Percentiles rank a stretch among this genome's conserved stretches.
Evolutionary conservation across 2,113 vertebrate species (phyloP).

Genomic region (Spea multiplicata): DNA sequence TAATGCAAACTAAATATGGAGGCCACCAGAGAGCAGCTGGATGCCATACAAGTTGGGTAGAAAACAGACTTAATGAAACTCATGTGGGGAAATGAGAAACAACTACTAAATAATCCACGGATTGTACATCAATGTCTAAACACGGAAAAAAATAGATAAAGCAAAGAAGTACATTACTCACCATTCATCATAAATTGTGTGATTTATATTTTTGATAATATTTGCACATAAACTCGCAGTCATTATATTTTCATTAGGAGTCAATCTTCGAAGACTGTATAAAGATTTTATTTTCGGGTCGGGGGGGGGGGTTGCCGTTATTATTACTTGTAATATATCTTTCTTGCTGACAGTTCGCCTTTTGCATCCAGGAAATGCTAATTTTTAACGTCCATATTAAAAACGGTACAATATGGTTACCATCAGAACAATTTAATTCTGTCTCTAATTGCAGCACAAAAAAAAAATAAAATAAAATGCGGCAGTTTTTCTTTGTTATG

Average conservation of each 20-base stretch:
- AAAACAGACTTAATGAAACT: slow-evolving; percentile 27
- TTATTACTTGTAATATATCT: slow-evolving; percentile 48
- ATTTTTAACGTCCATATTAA: slow-evolving; percentile 59
- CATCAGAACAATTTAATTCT: slow-evolving; percentile 70
- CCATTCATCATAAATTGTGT: slow-evolving; percentile 11
- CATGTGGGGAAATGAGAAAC: background rate
- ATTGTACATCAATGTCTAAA: background rate
- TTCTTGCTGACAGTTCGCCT: slow-evolving; percentile 50
- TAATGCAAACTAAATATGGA: slow-evolving; percentile 3
- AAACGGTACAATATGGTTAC: slow-evolving; percentile 63
- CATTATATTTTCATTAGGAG: slow-evolving; percentile 31
- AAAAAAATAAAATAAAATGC: slow-evolving; percentile 53
- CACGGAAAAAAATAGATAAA: background rate
- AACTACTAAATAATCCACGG: background rate
- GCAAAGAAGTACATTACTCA: background rate
- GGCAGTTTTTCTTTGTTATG: slow-evolving; percentile 63
- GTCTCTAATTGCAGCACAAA: slow-evolving; percentile 67
- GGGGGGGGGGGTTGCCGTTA: background rate
- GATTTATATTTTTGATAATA: slow-evolving; percentile 23
- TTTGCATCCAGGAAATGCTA: slow-evolving; percentile 55
- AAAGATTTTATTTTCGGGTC: slow-evolving; percentile 6
- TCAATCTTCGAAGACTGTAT: slow-evolving; percentile 16
- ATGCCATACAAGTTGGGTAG: slow-evolving; percentile 7
- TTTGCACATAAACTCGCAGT: slow-evolving; percentile 11
- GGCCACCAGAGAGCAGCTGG: slow-evolving; percentile 26